These are phyloP conservation scores for Cremastobaeus sp. DNA, from an alignment of 2,888 invertebrate species.

Conservation along the genomic window DNA sequence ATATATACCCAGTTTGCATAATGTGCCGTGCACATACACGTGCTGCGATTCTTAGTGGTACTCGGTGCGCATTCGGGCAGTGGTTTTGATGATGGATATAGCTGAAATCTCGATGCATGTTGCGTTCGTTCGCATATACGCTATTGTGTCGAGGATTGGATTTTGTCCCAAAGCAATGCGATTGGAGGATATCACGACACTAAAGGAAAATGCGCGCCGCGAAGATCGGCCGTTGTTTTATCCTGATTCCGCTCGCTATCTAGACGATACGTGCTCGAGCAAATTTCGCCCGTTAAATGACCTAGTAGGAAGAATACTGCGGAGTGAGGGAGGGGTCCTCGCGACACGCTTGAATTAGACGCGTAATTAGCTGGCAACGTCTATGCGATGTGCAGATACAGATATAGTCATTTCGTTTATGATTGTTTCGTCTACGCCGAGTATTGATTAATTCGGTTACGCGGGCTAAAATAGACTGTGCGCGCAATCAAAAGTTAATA, in stretches of 20 bases:
- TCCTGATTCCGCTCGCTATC: neutral
- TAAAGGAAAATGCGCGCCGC: conserved; percentile 41
- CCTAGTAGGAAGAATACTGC: too few species aligned
- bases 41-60: conserved; percentile 59
- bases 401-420: conserved; percentile 15
- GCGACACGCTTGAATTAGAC: conserved; percentile 17
- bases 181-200: conserved; percentile 50
- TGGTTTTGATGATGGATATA: conserved; percentile 56
- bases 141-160: conserved; percentile 43
- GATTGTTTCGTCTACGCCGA: conserved; percentile 10
- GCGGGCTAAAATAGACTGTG: too few species aligned
- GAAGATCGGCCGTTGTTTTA: conserved; percentile 24
- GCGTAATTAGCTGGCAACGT: conserved; percentile 26
- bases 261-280: neutral
- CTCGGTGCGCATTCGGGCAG: conserved; percentile 56
- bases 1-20: conserved; percentile 58
- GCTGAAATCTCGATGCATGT: conserved; percentile 57
- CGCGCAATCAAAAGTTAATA: too few species aligned
- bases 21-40: conserved; percentile 56
- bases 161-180: conserved; percentile 50
- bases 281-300: neutral
- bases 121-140: conserved; percentile 48
- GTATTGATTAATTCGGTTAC: conserved; percentile 34
- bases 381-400: too few species aligned
- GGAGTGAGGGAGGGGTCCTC: too few species aligned